Conservation (phyloP, 2,113 vertebrate genomes). For the Benitochromis conjunctus region DNA sequence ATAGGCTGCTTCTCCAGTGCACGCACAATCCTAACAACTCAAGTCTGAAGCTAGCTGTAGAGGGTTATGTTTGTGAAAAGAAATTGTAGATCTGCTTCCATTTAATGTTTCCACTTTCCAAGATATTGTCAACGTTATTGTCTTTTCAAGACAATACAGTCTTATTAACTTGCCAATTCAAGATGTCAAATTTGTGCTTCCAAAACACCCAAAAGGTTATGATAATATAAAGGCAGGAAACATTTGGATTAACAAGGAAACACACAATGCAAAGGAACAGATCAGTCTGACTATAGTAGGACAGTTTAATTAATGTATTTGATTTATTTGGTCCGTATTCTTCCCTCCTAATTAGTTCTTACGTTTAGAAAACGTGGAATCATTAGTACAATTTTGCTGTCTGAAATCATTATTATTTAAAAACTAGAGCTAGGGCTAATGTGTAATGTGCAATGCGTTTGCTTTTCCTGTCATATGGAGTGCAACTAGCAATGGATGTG, state of each 20-base stretch:
- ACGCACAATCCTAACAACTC: not conserved
- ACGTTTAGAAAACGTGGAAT: not conserved
- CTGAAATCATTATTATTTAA: not conserved
- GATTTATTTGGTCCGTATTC: accelerated
- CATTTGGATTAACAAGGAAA: not conserved
- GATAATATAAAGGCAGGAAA: not conserved
- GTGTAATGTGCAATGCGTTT: not conserved
- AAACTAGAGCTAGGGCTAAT: not conserved
- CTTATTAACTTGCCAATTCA: not conserved
- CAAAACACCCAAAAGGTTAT: not conserved
- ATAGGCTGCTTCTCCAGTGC: not conserved
- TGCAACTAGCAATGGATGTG: not conserved
- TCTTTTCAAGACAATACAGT: not conserved
- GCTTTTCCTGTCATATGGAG: not conserved
- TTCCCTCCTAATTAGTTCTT: not conserved
- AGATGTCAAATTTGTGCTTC: not conserved
- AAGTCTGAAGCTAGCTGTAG: accelerated
- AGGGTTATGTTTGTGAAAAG: not conserved
- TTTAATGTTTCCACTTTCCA: not conserved
- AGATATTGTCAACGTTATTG: not conserved
- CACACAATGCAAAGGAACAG: not conserved
- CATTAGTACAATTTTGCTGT: not conserved
- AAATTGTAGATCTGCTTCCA: not conserved
- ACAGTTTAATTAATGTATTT: not conserved
- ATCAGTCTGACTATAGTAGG: not conserved